Evolutionary conservation across 2,888 invertebrate species (phyloP).

Genomic region (Drosophila trichaetosa): DNA sequence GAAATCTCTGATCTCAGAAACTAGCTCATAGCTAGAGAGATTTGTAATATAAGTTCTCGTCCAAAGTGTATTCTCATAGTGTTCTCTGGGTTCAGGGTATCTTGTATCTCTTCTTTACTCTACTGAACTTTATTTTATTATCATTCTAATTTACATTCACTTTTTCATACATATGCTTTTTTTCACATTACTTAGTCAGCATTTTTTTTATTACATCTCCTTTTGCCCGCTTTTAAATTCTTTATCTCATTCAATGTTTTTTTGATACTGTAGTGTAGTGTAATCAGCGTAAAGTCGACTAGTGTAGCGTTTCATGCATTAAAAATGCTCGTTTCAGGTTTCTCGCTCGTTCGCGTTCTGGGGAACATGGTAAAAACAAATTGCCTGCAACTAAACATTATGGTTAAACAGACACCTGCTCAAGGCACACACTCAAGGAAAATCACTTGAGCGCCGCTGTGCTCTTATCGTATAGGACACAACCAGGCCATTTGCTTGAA

Average conservation of each 20-base stretch:
- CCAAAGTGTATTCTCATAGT: neutral
- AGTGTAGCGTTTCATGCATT: conserved; percentile 23
- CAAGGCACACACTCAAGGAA: conserved; percentile 65
- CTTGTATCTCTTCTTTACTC: neutral
- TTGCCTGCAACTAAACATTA: conserved; percentile 80
- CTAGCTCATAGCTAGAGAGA: too few relatives aligned
- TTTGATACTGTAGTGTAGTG: conserved; percentile 26
- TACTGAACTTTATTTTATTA: neutral
- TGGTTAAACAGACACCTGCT: conserved; percentile 80
- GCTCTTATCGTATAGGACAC: conserved; percentile 40
- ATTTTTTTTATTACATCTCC: neutral
- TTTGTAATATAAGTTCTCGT: too few relatives aligned
- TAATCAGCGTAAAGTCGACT: neutral
- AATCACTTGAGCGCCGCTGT: conserved; percentile 71
- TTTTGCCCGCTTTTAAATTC: neutral
- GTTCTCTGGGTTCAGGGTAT: neutral
- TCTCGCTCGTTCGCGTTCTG: conserved; percentile 26
- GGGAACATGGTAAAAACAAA: conserved; percentile 67
- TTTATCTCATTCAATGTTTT: neutral
- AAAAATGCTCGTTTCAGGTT: conserved; percentile 39
- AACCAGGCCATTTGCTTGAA: conserved; percentile 44
- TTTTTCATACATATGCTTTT: too few relatives aligned
- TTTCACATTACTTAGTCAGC: neutral
- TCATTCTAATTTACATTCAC: neutral
- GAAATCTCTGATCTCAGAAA: too few relatives aligned